Evolutionary conservation across 1,140 invertebrate species (phyloP).

Genomic region (Teleogryllus occipitalis): DNA sequence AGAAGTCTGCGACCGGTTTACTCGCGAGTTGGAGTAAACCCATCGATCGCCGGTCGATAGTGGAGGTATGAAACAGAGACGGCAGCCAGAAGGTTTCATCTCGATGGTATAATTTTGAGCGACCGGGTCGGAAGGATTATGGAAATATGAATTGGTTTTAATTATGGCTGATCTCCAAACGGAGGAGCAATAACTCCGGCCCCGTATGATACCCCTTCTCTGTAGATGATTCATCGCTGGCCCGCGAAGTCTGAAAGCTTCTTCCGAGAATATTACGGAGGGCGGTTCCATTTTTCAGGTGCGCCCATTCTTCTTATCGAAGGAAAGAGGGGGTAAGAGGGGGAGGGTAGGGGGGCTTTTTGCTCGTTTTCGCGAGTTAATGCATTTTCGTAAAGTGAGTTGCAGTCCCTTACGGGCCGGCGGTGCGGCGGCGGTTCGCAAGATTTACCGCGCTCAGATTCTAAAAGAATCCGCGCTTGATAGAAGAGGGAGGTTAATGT

Average conservation of each 20-base stretch:
- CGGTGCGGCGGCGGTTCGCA: background rate
- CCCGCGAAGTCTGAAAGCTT: background rate
- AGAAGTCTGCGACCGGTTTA: too few species aligned
- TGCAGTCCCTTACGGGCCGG: background rate
- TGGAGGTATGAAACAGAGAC: too few species aligned
- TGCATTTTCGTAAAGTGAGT: constrained; percentile 1
- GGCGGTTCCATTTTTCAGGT: background rate
- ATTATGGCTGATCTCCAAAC: background rate
- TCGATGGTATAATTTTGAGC: too few species aligned
- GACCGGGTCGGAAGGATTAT: too few species aligned
- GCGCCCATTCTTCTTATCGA: background rate
- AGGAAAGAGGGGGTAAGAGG: background rate
- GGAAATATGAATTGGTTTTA: background rate
- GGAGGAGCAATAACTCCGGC: too few species aligned
- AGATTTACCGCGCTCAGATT: background rate
- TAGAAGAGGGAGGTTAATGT: background rate
- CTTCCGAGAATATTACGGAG: constrained; percentile 3
- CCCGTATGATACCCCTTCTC: background rate
- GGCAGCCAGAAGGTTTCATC: too few species aligned
- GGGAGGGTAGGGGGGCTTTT: background rate
- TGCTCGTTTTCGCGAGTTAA: background rate
- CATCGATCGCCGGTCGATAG: too few species aligned
- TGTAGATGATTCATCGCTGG: background rate
- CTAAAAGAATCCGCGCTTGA: background rate
- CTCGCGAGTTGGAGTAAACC: too few species aligned